Conservation (phyloP, 2,888 invertebrate genomes). For the Hypena proboscidalis region DNA sequence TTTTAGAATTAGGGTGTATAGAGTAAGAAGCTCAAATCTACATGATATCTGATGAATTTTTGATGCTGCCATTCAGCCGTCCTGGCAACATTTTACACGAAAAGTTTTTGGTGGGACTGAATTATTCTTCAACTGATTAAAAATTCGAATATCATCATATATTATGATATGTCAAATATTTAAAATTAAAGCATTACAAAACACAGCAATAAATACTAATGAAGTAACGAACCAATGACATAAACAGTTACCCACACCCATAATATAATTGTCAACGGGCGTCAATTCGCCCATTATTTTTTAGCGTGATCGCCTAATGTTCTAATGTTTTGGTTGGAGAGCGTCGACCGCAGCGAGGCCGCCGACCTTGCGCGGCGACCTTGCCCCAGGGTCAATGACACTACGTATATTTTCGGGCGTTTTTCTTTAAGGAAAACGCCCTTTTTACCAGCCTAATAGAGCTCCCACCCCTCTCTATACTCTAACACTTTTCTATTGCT, state of each 20-base stretch:
- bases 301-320: constrained; percentile 33
- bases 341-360: constrained; percentile 57
- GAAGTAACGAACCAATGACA: constrained; percentile 26
- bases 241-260: constrained; percentile 25
- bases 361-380: constrained; percentile 73
- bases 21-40: too few species aligned
- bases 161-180: too few species aligned
- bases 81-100: too few species aligned
- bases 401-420: constrained; percentile 69
- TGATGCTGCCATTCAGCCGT: too few species aligned
- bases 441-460: constrained; percentile 54
- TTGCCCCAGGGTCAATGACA: constrained; percentile 67
- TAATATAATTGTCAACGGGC: constrained; percentile 30
- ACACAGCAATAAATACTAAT: constrained; percentile 8
- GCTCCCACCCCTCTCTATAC: constrained; percentile 42
- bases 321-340: constrained; percentile 61
- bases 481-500: neutral
- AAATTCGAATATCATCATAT: too few species aligned
- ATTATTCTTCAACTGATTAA: too few species aligned
- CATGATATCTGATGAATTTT: too few species aligned
- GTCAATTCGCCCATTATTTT: constrained; percentile 32
- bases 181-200: neutral
- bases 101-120: too few species aligned
- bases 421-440: constrained; percentile 78
- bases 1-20: too few species aligned